A percentile compares a stretch with the other conserved stretches of the same genome.
Evolutionary conservation across 2,888 invertebrate species (phyloP).

Genomic region (Hemistola chrysoprasaria): DNA sequence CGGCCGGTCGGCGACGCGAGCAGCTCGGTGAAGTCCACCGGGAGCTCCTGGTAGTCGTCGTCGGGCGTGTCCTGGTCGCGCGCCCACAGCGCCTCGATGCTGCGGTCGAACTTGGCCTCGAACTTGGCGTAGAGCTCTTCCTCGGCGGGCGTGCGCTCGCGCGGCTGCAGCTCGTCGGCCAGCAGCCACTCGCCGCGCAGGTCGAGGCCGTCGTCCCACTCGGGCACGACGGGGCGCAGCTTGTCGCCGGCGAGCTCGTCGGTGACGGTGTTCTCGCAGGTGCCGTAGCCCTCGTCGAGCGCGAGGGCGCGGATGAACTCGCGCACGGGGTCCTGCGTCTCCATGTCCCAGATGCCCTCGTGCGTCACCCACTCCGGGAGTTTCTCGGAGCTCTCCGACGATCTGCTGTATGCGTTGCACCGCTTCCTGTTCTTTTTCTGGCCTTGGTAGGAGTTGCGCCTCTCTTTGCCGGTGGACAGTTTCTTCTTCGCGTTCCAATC

Average conservation of each 20-base stretch:
- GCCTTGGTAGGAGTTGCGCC: constrained; percentile 69
- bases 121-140: constrained; percentile 82
- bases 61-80: constrained; percentile 75
- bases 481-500: constrained; percentile 68
- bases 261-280: constrained; percentile 73
- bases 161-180: constrained; percentile 53
- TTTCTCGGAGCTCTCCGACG: constrained; percentile 64
- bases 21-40: constrained; percentile 83
- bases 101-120: constrained; percentile 86
- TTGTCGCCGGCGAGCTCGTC: constrained; percentile 58
- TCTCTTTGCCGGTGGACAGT: constrained; percentile 62
- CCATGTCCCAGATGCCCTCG: constrained; percentile 78
- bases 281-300: constrained; percentile 77
- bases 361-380: constrained; percentile 81
- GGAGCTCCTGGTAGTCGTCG: constrained; percentile 83
- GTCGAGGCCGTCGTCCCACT: constrained; percentile 63
- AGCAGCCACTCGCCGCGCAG: constrained; percentile 60
- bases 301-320: constrained; percentile 75
- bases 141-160: constrained; percentile 62
- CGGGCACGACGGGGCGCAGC: constrained; percentile 55
- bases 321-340: constrained; percentile 71
- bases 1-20: constrained; percentile 75
- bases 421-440: constrained; percentile 65
- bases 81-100: constrained; percentile 86
- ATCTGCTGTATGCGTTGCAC: constrained; percentile 67